These are phyloP conservation scores for Biston stratarius DNA, from an alignment of 2,888 invertebrate genomes.

Conservation along the genomic window DNA sequence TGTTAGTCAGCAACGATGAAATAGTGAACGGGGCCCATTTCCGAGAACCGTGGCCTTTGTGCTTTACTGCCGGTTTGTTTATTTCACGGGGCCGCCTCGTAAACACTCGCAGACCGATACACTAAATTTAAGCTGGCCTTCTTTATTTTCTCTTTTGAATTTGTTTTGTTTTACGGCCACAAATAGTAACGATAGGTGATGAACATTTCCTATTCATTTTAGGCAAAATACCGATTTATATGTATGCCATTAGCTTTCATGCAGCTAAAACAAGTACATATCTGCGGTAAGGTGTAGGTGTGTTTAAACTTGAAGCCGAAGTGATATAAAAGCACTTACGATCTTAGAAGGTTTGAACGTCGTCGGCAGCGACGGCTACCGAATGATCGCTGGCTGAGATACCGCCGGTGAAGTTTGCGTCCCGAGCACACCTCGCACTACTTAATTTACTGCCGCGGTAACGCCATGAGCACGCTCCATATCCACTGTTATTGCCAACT, in stretches of 20 bases:
- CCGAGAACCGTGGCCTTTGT: constrained; percentile 73
- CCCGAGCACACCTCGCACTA: constrained; percentile 58
- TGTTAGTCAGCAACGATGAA: constrained; percentile 68
- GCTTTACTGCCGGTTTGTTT: constrained; percentile 80
- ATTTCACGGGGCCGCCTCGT: constrained; percentile 78
- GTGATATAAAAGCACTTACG: constrained; percentile 60
- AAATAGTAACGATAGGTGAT: constrained; percentile 41
- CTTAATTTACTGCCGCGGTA: constrained; percentile 82
- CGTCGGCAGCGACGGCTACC: constrained; percentile 59
- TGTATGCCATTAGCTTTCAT: neutral
- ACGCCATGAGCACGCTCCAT: constrained; percentile 83
- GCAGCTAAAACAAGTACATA: constrained; percentile 23
- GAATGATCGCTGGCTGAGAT: constrained; percentile 68
- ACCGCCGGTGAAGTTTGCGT: constrained; percentile 68
- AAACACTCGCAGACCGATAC: constrained; percentile 78
- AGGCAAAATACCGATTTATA: neutral
- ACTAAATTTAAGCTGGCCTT: constrained; percentile 77
- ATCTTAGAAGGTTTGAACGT: constrained; percentile 60
- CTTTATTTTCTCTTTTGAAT: constrained; percentile 71
- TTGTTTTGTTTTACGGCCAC: constrained; percentile 53
- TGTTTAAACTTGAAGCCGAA: constrained; percentile 54
- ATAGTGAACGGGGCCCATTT: constrained; percentile 71
- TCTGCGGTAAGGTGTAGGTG: constrained; percentile 35
- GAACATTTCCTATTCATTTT: neutral
- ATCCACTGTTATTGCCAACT: constrained; percentile 84